Conservation (phyloP, 2,797 vertebrate species). For the Melanotaenia parkinsoni region DNA sequence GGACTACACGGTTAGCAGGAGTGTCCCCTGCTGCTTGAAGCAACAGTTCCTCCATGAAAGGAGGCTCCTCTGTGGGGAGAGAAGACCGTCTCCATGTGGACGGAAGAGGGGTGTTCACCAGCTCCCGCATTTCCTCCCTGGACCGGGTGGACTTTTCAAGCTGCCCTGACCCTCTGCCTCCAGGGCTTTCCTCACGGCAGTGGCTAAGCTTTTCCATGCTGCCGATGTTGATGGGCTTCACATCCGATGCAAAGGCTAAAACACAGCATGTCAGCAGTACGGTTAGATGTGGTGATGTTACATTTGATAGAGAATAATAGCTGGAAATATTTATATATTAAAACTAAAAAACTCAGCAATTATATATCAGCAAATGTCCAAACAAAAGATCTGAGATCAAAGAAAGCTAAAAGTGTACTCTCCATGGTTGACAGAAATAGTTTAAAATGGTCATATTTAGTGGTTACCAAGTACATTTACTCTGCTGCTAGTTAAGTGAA, state of each 20-base stretch:
- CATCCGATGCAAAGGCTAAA: constrained; percentile 51
- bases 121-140: constrained; percentile 86
- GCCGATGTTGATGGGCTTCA: constrained; percentile 54
- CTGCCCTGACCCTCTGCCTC: constrained; percentile 31
- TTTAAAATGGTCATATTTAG: background rate
- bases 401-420: too few relatives aligned
- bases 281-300: background rate
- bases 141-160: constrained; percentile 71
- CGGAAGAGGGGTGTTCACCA: constrained; percentile 89
- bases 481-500: too few relatives aligned
- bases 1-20: constrained; percentile 67
- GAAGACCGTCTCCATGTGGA: constrained; percentile 93
- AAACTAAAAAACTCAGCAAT: too few relatives aligned
- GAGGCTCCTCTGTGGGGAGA: constrained; percentile 86
- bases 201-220: constrained; percentile 68
- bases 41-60: constrained; percentile 82
- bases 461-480: background rate
- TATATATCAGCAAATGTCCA: too few relatives aligned
- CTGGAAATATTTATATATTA: too few relatives aligned
- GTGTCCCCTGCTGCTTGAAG: constrained; percentile 74
- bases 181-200: constrained; percentile 53
- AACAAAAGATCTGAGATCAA: too few relatives aligned
- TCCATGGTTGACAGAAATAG: background rate
- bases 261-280: constrained; percentile 22
- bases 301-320: too few relatives aligned